These are phyloP conservation scores for Mycetomoellerius zeteki DNA, from an alignment of 1,140 invertebrate species.

Conservation along the genomic window DNA sequence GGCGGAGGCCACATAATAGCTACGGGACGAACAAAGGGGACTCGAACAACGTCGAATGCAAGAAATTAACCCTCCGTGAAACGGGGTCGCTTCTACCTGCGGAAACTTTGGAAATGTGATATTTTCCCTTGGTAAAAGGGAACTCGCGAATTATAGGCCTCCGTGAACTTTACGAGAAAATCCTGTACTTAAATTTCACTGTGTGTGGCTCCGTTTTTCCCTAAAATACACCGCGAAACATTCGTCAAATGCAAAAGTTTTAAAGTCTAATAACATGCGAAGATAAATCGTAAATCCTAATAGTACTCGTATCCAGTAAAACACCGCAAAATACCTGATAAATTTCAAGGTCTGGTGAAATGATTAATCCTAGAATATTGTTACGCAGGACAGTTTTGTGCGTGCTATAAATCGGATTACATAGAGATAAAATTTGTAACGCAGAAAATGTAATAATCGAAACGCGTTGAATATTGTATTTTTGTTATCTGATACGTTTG, in stretches of 20 bases:
- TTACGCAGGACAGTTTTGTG: slow-evolving; percentile 22
- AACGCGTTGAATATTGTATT: slow-evolving; percentile 52
- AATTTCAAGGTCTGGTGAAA: slow-evolving; percentile 31
- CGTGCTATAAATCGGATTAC: slow-evolving; percentile 53
- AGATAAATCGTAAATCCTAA: background rate
- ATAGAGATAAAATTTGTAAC: slow-evolving; percentile 54
- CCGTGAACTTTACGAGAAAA: background rate
- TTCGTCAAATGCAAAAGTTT: slow-evolving; percentile 12
- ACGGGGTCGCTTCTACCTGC: background rate
- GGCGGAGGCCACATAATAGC: background rate
- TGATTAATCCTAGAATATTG: slow-evolving; percentile 51
- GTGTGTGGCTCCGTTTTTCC: background rate
- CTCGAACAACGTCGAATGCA: slow-evolving; percentile 12
- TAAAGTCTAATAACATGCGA: background rate
- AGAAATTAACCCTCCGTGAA: slow-evolving; percentile 52
- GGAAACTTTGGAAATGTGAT: slow-evolving; percentile 24
- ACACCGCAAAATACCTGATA: slow-evolving; percentile 22
- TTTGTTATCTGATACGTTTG: slow-evolving; percentile 48
- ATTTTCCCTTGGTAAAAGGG: background rate
- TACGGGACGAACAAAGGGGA: slow-evolving; percentile 22
- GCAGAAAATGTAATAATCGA: slow-evolving; percentile 56
- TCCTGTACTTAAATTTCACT: slow-evolving; percentile 5
- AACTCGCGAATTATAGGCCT: slow-evolving; percentile 4
- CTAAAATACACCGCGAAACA: background rate
- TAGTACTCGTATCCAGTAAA: background rate